A percentile compares a stretch with the other conserved stretches of the same genome.
phyloP scores from a whole-genome alignment of 2,797 vertebrate species.

The Zalophus californianus region DNA sequence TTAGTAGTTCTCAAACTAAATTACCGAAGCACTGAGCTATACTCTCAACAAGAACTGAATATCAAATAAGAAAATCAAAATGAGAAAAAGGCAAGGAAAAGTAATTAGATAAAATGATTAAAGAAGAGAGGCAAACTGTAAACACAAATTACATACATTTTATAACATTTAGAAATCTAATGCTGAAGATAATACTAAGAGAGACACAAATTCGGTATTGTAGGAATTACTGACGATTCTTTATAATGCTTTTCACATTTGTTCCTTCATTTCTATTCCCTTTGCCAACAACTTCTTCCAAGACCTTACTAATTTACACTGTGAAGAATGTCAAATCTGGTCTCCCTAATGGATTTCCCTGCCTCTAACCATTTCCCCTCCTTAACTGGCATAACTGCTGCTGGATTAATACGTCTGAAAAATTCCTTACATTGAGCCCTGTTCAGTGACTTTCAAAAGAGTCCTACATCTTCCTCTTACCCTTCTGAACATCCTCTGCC shows the following conservation, averaged over 20 bases:
- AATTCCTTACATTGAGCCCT: neutral
- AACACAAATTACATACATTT: slow-evolving; percentile 21
- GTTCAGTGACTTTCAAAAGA: neutral
- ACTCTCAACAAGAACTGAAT: slow-evolving; percentile 60
- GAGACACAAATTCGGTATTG: neutral
- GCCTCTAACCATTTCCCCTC: neutral
- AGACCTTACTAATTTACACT: neutral
- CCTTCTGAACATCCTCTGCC: neutral
- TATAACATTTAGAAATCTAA: slow-evolving; percentile 26
- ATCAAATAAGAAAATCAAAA: slow-evolving; percentile 64
- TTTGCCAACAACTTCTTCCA: neutral
- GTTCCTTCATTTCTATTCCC: neutral
- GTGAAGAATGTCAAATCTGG: neutral
- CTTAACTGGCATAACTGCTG: neutral
- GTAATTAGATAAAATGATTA: slow-evolving; percentile 42
- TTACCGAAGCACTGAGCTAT: slow-evolving; percentile 51
- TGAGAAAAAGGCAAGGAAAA: neutral
- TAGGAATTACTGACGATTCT: neutral
- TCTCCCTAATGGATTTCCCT: neutral
- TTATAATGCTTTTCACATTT: neutral
- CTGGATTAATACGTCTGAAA: neutral
- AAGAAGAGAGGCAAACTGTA: slow-evolving; percentile 19
- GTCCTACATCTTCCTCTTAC: neutral
- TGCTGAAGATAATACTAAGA: neutral
- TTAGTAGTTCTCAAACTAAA: slow-evolving; percentile 69